Base-by-base conservation (phyloP, 2,888 invertebrate genomes). In the Cheilosia variabilis region DNA sequence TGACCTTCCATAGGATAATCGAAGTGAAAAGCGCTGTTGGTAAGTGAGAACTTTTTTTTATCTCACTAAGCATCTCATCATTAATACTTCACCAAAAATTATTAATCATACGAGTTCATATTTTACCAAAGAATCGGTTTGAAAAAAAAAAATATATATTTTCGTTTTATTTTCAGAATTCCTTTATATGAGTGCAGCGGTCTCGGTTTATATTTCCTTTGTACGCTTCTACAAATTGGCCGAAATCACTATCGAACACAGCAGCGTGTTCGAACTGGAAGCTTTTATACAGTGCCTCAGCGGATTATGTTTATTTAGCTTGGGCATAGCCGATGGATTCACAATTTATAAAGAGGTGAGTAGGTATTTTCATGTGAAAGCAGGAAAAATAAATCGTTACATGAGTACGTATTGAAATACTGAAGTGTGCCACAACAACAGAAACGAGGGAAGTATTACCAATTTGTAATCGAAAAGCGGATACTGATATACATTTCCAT, bases 281-380 rank as follows among this genome's bases (percentile, higher is more conserved):
- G 87, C 90, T 2, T 88, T 90, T 43, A 83, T 92, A 34, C 88
- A 89, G 66, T 68, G 73, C 17, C 66, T 79, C 19, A 87, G 88
- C 3, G 88, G 88, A 9, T 15, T 89, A 13, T 88, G 89, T 77
- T 87, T 91, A 68, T 83, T 89, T 60, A 62, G 72, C 5, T 75
- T 92, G 88, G 89, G 89, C 27, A 58, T 76, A 17, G 81, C 90
- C 66, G 92, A 92, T 87, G 91, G 89, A 4, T 90, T 89, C 72
- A 90, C 92, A 6, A 89, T 92, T 63, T 92, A 92, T 66, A 92
- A 91, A 83, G 91, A 92, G 91, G 92, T 92, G 57, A 69, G 77
- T 45, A 37, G 37, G 37, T 37, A 37, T 37, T 37, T 13, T 37
- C 37, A 37, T 37, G 92, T 90, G 58, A 45, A 52, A 13, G 22